Evolutionary conservation across 2,113 vertebrate genomes (phyloP).

Genomic region (Coregonus clupeaformis): DNA sequence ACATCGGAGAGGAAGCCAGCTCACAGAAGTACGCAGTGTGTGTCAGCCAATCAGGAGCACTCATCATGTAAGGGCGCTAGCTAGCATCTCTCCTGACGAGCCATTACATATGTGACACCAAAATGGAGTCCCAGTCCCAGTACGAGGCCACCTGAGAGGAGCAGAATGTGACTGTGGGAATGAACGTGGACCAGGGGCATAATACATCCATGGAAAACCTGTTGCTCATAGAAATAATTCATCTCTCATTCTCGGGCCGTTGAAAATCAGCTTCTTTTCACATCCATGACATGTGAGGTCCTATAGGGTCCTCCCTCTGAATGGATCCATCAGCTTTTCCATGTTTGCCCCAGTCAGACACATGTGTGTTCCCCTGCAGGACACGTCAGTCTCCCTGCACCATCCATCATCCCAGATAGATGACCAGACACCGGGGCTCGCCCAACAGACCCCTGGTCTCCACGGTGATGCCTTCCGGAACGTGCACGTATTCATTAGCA

Average conservation of each 20-base stretch:
- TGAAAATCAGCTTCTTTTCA: slow-evolving; percentile 4
- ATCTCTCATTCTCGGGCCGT: background rate
- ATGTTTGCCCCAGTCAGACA: background rate
- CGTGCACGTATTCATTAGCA: slow-evolving; percentile 9
- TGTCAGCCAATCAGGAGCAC: background rate
- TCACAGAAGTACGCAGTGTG: background rate
- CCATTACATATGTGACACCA: background rate
- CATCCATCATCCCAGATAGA: slow-evolving; percentile 27
- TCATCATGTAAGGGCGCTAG: background rate
- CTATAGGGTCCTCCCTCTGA: background rate
- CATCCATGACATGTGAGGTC: background rate
- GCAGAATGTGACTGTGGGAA: background rate
- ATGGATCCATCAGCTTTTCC: slow-evolving; percentile 4
- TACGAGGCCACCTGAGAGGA: background rate
- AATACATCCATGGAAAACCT: background rate
- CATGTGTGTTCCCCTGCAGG: background rate
- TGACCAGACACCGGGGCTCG: background rate
- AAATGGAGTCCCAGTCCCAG: background rate
- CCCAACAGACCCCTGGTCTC: background rate
- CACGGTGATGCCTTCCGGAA: slow-evolving; percentile 8
- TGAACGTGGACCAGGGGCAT: background rate
- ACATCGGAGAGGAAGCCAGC: background rate
- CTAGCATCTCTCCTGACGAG: background rate
- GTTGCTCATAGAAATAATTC: background rate
- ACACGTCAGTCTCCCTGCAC: slow-evolving; percentile 7